Evolutionary conservation across 2,113 vertebrate genomes (phyloP).

Genomic region (Vicugna pacos): DNA sequence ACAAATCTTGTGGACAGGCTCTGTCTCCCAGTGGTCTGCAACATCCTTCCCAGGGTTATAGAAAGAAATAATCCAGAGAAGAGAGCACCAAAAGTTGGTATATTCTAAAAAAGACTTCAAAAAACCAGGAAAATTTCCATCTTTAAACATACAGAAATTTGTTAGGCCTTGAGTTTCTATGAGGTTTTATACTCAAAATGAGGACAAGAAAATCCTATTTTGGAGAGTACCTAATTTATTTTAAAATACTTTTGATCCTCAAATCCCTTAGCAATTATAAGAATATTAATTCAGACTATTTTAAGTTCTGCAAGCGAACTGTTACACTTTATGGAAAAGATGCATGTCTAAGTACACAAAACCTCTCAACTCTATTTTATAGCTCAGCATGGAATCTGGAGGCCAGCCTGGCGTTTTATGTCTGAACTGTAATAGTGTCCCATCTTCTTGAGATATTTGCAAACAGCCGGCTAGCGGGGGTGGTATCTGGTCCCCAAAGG

Average conservation of each 20-base stretch:
- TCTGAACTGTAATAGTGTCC: background rate
- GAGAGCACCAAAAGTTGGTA: background rate
- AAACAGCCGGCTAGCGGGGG: background rate
- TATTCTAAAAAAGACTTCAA: background rate
- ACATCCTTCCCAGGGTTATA: conserved; percentile 15
- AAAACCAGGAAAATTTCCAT: background rate
- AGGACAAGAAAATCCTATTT: conserved; percentile 52
- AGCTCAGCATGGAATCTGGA: conserved; percentile 35
- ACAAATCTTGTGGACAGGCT: conserved; percentile 1
- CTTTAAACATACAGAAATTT: conserved; percentile 54
- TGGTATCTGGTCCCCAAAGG: background rate
- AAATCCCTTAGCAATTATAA: conserved; percentile 49
- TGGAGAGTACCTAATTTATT: conserved; percentile 43
- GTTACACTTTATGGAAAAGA: conserved; percentile 41
- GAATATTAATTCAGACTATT: conserved; percentile 47
- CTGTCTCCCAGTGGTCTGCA: background rate
- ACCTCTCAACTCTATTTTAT: conserved; percentile 33
- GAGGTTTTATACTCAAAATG: conserved; percentile 50
- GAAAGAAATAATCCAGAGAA: conserved; percentile 33
- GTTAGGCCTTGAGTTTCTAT: conserved; percentile 19
- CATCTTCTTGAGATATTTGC: conserved; percentile 22
- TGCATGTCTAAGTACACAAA: conserved; percentile 33
- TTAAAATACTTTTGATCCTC: conserved; percentile 62
- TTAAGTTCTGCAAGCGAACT: conserved; percentile 27
- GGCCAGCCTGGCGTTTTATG: conserved; percentile 15